Percentiles rank a stretch among this genome's conserved stretches.
These are phyloP conservation scores for Sorex araneus DNA, from an alignment of 2,113 vertebrate genomes.

Conservation along the genomic window DNA sequence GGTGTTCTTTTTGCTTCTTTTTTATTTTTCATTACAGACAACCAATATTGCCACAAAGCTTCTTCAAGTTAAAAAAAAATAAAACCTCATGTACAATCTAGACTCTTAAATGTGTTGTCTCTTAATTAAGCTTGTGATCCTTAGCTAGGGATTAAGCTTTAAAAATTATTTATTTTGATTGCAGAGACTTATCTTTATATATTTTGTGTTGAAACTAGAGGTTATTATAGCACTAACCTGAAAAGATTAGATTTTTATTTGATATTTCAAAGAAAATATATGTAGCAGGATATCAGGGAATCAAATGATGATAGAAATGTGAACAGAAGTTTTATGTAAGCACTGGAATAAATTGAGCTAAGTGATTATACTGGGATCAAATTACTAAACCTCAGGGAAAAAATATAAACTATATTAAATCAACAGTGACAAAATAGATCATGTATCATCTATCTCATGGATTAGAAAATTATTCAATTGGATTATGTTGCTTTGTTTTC, in stretches of 20 bases:
- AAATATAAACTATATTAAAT: conserved; percentile 67
- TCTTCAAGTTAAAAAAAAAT: not conserved
- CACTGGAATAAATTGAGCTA: conserved; percentile 74
- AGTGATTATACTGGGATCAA: conserved; percentile 71
- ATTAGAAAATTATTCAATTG: conserved; percentile 60
- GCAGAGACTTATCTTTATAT: not conserved
- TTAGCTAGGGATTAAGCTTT: not conserved
- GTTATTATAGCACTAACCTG: not conserved
- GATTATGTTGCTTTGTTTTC: conserved; percentile 70
- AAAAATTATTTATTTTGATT: conserved; percentile 32
- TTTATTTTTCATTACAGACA: not conserved
- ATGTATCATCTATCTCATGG: conserved; percentile 54
- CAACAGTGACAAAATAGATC: conserved; percentile 59
- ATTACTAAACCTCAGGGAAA: conserved; percentile 63
- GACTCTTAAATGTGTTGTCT: too few relatives aligned
- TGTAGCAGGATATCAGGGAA: conserved; percentile 72
- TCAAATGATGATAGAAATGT: conserved; percentile 68
- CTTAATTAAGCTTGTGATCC: not conserved
- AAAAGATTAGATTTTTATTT: not conserved
- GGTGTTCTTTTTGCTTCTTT: not conserved
- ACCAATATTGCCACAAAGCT: not conserved
- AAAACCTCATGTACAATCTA: not conserved
- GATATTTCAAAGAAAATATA: conserved; percentile 50
- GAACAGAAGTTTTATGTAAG: conserved; percentile 73
- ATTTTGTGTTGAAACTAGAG: conserved; percentile 15